Evolutionary conservation across 2,888 invertebrate species (phyloP), one percentile per base, ranked within the genome.

Genomic region (Clunio marinus): DNA sequence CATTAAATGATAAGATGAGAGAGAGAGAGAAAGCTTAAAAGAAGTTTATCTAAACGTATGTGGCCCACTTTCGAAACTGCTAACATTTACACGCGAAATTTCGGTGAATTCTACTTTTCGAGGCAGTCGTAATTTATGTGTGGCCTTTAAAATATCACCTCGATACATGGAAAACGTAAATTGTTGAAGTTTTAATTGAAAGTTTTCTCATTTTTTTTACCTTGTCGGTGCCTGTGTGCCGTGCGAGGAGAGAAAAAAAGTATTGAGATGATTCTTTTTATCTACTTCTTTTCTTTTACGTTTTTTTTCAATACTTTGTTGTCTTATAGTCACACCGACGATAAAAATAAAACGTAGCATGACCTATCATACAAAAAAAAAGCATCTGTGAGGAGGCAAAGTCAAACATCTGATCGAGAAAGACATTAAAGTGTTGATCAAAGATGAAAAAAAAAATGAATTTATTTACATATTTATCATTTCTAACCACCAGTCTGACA

Each of bases 281-380:
- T n/a, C n/a, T n/a, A n/a, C n/a, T n/a, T n/a, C n/a, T n/a, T n/a
- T n/a, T n/a, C n/a, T n/a, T n/a, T n/a, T n/a, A n/a, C n/a, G n/a
- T n/a, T n/a, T n/a, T n/a, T n/a, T n/a, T n/a, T n/a, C n/a, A n/a
- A n/a, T n/a, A n/a, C n/a, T n/a, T n/a, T n/a, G n/a, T n/a, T n/a
- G n/a, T n/a, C n/a, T n/a, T n/a, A n/a, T n/a, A n/a, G n/a, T n/a
- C n/a, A n/a, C n/a, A n/a, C n/a, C n/a, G n/a, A n/a, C n/a, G n/a
- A n/a, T n/a, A n/a, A n/a, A n/a, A n/a, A n/a, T n/a, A 41, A 10
- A 41, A 41, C n/a, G 41, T 41, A n/a, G 41, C 41, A 41, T 41
- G 41, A 41, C 41, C 41, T 41, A 41, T 10, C 10, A 41, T 15
- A 41, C 41, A n/a, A 41, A 41, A n/a, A n/a, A n/a, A n/a, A n/a